Conservation (phyloP, 2,888 invertebrate species). For the Blomia tropicalis region DNA sequence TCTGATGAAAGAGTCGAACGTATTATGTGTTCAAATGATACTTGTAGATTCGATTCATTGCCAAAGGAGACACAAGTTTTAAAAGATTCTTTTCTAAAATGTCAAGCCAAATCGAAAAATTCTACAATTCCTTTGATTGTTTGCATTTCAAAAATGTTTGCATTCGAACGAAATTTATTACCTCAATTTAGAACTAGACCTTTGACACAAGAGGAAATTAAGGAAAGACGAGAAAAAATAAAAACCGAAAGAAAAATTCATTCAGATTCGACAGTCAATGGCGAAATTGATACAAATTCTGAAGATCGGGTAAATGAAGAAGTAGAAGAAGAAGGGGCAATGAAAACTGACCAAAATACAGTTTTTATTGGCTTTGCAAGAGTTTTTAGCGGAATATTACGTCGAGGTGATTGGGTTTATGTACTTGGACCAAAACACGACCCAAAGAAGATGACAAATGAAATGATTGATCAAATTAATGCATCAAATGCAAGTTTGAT, state of each 20-base stretch:
- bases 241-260: not conserved
- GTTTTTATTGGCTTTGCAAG: slow-evolving; percentile 79
- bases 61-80: slow-evolving; percentile 52
- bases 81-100: slow-evolving; percentile 40
- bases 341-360: slow-evolving; percentile 33
- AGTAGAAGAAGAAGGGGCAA: not conserved
- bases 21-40: slow-evolving; percentile 47
- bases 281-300: not conserved
- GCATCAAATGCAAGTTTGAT: slow-evolving; percentile 31
- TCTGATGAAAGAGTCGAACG: slow-evolving; percentile 60
- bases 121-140: slow-evolving; percentile 51
- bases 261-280: not conserved
- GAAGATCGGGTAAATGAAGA: slow-evolving; percentile 21
- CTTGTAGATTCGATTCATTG: slow-evolving; percentile 47
- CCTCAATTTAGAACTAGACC: slow-evolving; percentile 61
- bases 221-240: slow-evolving; percentile 44
- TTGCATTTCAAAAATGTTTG: slow-evolving; percentile 79
- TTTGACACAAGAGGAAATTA: slow-evolving; percentile 57
- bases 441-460: slow-evolving; percentile 41
- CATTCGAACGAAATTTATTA: slow-evolving; percentile 52
- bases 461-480: slow-evolving; percentile 10
- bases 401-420: slow-evolving; percentile 57
- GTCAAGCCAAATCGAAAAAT: slow-evolving; percentile 28
- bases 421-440: slow-evolving; percentile 76
- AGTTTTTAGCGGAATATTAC: slow-evolving; percentile 71